Percentiles rank a stretch among this genome's conserved stretches.
phyloP scores from a whole-genome alignment of 2,888 invertebrate species.

The Melanostoma scalare region DNA sequence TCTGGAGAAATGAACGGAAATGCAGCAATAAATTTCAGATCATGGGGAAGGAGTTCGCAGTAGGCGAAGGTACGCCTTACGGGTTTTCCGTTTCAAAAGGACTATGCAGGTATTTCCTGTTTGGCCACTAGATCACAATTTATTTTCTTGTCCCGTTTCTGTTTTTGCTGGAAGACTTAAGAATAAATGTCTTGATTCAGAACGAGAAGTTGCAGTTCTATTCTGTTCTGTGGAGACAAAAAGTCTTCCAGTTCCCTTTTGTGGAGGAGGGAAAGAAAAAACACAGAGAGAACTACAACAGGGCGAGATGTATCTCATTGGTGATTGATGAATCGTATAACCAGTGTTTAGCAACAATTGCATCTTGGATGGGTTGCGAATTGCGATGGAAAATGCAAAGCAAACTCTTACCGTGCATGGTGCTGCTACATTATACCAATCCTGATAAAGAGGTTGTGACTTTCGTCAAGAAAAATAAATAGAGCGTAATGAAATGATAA shows the following conservation, averaged over 20 bases:
- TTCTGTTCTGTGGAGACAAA: not conserved
- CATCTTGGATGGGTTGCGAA: not conserved
- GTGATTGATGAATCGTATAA: conserved; percentile 54
- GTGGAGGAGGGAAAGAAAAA: not conserved
- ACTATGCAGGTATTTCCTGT: conserved; percentile 23
- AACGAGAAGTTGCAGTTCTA: not conserved
- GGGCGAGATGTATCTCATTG: not conserved
- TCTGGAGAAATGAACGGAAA: conserved; percentile 40
- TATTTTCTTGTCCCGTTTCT: conserved; percentile 54
- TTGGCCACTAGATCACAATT: conserved; percentile 37
- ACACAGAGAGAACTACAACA: not conserved
- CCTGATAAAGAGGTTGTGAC: conserved; percentile 18
- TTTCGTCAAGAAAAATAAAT: conserved; percentile 4
- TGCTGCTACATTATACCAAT: conserved; percentile 6
- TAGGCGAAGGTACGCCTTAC: conserved; percentile 52
- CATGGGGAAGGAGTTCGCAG: conserved; percentile 18
- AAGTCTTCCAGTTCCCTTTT: conserved; percentile 6
- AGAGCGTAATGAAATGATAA: conserved; percentile 23
- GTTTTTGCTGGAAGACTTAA: conserved; percentile 1
- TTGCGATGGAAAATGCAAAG: conserved; percentile 17
- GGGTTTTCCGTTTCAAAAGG: conserved; percentile 13
- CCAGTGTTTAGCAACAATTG: conserved; percentile 43
- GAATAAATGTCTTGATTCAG: conserved; percentile 48
- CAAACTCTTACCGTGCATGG: not conserved
- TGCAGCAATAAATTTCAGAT: conserved; percentile 59